phyloP scores from a whole-genome alignment of 53 echinoderm and acorn worm species.

The Paelopatides confundens region DNA sequence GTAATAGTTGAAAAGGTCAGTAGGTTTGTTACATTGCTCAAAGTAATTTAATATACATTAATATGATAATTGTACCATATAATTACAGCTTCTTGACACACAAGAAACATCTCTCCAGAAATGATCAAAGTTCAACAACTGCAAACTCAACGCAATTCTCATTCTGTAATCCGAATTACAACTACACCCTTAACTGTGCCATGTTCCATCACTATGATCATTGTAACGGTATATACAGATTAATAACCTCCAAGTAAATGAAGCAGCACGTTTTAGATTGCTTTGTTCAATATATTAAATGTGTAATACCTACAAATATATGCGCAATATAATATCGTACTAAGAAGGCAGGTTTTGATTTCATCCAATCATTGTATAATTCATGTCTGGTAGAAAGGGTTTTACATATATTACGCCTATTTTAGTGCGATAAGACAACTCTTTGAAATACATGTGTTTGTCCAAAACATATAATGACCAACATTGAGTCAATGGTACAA shows the following conservation, averaged over 20 bases:
- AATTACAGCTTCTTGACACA: background rate
- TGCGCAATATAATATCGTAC: background rate
- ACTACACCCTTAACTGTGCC: slow-evolving; percentile 25
- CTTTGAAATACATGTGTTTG: slow-evolving; percentile 44
- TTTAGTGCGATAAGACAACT: slow-evolving; percentile 26
- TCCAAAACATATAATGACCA: background rate
- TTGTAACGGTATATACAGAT: slow-evolving; percentile 33
- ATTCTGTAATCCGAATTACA: slow-evolving; percentile 12
- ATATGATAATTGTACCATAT: too few relatives aligned
- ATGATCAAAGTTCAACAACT: slow-evolving; percentile 11
- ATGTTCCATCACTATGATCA: slow-evolving; percentile 31
- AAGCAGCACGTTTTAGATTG: slow-evolving; percentile 10
- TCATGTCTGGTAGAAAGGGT: slow-evolving; percentile 55
- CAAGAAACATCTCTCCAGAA: slow-evolving; percentile 14
- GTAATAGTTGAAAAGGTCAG: too few relatives aligned
- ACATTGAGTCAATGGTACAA: background rate
- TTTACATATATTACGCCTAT: slow-evolving; percentile 55
- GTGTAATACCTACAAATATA: background rate
- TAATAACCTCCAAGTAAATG: slow-evolving; percentile 7
- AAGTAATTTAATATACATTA: too few relatives aligned
- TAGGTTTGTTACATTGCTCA: too few relatives aligned
- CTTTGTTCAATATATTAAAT: background rate
- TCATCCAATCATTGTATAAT: slow-evolving; percentile 37
- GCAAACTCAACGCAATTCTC: slow-evolving; percentile 5
- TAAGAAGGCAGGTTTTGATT: background rate